Evolutionary conservation across 2,113 vertebrate species (phyloP).

Genomic region (Oncorhynchus mykiss): DNA sequence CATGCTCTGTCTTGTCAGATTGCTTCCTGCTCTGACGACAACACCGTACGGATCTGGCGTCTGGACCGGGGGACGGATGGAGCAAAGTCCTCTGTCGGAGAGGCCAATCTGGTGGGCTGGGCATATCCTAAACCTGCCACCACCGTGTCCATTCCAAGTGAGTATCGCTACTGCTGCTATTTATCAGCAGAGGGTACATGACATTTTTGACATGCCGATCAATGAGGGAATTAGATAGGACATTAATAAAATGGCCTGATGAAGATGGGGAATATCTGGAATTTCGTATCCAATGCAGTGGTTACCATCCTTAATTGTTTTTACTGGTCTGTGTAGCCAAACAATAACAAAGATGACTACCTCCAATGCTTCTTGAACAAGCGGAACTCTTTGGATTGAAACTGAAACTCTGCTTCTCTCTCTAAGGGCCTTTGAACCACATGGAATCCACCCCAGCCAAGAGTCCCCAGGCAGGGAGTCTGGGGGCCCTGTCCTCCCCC

Average conservation of each 20-base stretch:
- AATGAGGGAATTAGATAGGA: not conserved
- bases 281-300: not conserved
- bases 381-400: not conserved
- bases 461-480: conserved; percentile 58
- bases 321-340: not conserved
- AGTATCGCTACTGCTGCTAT: conserved; percentile 26
- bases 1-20: conserved; percentile 75
- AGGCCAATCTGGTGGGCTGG: conserved; percentile 80
- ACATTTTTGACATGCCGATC: not conserved
- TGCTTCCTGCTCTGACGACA: conserved; percentile 95
- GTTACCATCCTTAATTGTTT: not conserved
- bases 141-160: conserved; percentile 52
- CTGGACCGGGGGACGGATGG: conserved; percentile 69
- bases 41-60: conserved; percentile 91
- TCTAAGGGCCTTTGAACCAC: conserved; percentile 38
- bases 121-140: conserved; percentile 69
- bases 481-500: conserved; percentile 71
- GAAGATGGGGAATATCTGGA: not conserved
- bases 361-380: not conserved
- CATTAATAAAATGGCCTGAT: not conserved
- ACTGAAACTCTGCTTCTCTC: conserved; percentile 7
- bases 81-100: conserved; percentile 61
- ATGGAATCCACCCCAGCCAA: conserved; percentile 80
- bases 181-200: not conserved
- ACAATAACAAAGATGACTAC: not conserved